Conservation (phyloP, 2,888 invertebrate species). For the Orchesella flavescens region DNA sequence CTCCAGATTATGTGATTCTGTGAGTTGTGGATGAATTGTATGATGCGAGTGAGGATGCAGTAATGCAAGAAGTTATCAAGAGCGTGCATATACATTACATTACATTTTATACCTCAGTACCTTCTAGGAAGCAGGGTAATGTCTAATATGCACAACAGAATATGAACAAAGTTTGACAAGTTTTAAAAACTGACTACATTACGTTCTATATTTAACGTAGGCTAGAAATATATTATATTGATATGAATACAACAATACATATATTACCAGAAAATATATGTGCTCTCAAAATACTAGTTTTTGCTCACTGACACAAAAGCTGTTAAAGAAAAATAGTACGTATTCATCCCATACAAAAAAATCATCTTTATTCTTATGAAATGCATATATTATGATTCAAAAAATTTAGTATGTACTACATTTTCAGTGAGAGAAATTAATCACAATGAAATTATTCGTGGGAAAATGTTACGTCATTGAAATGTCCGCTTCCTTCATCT, state of each 20-base stretch:
- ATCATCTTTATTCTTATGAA: background rate
- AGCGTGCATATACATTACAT: background rate
- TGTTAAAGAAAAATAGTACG: too few relatives aligned
- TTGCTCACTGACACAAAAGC: too few relatives aligned
- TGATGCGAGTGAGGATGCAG: background rate
- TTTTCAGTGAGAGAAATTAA: conserved; percentile 26
- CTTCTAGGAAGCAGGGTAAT: background rate
- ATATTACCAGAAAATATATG: too few relatives aligned
- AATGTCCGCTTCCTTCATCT: conserved; percentile 51
- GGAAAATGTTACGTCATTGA: conserved; percentile 61
- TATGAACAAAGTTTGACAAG: too few relatives aligned
- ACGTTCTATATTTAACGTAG: too few relatives aligned
- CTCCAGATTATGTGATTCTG: too few relatives aligned
- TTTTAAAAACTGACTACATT: too few relatives aligned
- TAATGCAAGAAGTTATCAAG: background rate
- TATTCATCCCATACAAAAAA: background rate
- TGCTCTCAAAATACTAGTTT: too few relatives aligned
- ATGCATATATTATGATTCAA: background rate
- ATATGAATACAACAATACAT: too few relatives aligned
- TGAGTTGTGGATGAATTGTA: background rate
- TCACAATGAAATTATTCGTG: conserved; percentile 44
- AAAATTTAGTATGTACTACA: too few relatives aligned
- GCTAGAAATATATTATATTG: too few relatives aligned
- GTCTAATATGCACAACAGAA: too few relatives aligned
- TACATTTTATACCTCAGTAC: background rate